phyloP scores from a whole-genome alignment of 2,113 vertebrate genomes.

The Rhinopithecus roxellana region DNA sequence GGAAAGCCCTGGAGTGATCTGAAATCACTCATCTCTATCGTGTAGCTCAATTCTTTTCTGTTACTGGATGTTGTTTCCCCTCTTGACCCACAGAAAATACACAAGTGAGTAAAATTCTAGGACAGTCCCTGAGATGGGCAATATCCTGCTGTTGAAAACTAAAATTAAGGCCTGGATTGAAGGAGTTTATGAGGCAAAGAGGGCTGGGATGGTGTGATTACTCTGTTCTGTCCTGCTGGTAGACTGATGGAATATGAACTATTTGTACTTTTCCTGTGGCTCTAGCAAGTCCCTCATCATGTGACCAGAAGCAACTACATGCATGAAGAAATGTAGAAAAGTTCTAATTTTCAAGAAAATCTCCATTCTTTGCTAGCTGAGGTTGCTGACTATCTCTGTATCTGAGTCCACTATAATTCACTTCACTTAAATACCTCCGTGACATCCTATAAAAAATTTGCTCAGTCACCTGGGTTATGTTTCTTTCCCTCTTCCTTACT shows the following conservation, averaged over 20 bases:
- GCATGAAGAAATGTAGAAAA: not conserved
- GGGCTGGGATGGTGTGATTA: not conserved
- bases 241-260: constrained; percentile 27
- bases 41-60: not conserved
- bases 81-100: not conserved
- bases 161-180: not conserved
- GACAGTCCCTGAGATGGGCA: no score
- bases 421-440: not conserved
- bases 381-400: not conserved
- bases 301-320: not conserved
- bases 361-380: not conserved
- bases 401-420: not conserved
- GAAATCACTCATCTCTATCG: not conserved
- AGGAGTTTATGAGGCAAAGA: not conserved
- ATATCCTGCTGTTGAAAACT: not conserved
- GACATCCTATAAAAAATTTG: not conserved
- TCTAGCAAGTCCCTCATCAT: not conserved
- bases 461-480: not conserved
- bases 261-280: not conserved
- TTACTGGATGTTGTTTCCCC: not conserved
- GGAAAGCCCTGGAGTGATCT: not conserved
- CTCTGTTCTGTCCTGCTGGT: not conserved
- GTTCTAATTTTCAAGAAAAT: not conserved
- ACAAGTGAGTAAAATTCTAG: not conserved
- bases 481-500: not conserved